These are phyloP conservation scores for Drosophila eohydei DNA, from an alignment of 2,888 invertebrate species.

Conservation along the genomic window DNA sequence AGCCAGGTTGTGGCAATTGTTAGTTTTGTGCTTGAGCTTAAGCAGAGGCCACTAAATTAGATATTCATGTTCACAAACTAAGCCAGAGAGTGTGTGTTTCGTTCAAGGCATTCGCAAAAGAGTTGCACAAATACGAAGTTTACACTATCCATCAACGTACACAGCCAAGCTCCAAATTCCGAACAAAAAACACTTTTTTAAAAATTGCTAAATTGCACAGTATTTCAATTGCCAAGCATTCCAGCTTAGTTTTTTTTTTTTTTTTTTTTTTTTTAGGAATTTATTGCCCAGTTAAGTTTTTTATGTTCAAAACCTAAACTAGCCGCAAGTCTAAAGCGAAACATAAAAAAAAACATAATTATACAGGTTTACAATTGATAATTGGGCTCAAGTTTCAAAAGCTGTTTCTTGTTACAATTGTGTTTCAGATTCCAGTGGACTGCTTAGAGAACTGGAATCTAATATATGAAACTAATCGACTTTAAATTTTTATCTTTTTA, in stretches of 20 bases:
- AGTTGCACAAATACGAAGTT: slow-evolving; percentile 44
- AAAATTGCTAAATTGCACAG: slow-evolving; percentile 14
- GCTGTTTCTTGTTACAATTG: slow-evolving; percentile 13
- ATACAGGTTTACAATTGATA: slow-evolving; percentile 11
- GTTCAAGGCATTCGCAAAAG: slow-evolving; percentile 36
- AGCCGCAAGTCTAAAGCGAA: neutral
- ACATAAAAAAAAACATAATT: slow-evolving; percentile 1
- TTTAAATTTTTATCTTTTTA: no score
- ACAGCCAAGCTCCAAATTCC: slow-evolving; percentile 39
- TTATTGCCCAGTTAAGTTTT: slow-evolving; percentile 8
- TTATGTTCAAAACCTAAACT: slow-evolving; percentile 3
- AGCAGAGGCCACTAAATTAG: slow-evolving; percentile 60
- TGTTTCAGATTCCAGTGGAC: slow-evolving; percentile 1
- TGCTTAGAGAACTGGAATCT: neutral
- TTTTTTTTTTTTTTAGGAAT: neutral
- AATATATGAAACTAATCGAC: no score
- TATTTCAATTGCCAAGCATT: slow-evolving; percentile 15
- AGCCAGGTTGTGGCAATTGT: slow-evolving; percentile 30
- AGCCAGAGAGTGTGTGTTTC: slow-evolving; percentile 66
- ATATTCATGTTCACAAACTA: slow-evolving; percentile 57
- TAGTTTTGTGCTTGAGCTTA: slow-evolving; percentile 45
- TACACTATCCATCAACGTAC: slow-evolving; percentile 49
- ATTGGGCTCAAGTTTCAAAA: neutral
- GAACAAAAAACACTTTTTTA: slow-evolving; percentile 6
- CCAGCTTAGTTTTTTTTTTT: neutral